Conservation (phyloP, 2,113 vertebrate species). For the Talpa occidentalis region DNA sequence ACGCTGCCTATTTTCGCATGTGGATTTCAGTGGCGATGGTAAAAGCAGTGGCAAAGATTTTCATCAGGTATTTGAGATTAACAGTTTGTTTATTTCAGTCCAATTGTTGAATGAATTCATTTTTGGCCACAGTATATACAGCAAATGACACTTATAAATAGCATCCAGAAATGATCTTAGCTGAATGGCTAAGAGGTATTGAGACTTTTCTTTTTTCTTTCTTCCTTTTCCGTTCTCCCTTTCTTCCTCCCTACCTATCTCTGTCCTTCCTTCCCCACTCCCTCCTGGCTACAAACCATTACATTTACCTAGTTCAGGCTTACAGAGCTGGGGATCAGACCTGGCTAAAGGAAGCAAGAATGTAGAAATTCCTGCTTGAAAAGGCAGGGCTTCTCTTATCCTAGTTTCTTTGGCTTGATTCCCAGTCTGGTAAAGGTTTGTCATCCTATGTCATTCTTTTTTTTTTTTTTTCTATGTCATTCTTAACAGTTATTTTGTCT, state of each 20-base stretch:
- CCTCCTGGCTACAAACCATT: background rate
- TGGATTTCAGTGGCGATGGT: slow-evolving; percentile 99
- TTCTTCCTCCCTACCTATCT: background rate
- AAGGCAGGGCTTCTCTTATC: background rate
- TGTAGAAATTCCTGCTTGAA: background rate
- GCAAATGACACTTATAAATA: background rate
- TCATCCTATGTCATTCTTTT: background rate
- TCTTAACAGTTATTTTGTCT: background rate
- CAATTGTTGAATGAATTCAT: background rate
- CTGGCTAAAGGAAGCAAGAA: background rate
- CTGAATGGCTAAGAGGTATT: background rate
- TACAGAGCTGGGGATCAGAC: background rate
- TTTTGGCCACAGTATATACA: slow-evolving; percentile 3
- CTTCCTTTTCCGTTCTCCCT: background rate
- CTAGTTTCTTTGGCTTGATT: slow-evolving; percentile 27
- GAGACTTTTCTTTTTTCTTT: background rate
- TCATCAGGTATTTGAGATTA: slow-evolving; percentile 93
- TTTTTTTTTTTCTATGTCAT: too few species aligned
- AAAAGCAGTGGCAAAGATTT: slow-evolving; percentile 99
- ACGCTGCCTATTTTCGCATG: slow-evolving; percentile 99
- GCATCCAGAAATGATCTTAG: slow-evolving; percentile 29
- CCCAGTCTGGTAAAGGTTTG: background rate
- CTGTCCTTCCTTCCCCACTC: too few species aligned
- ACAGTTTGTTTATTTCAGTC: background rate
- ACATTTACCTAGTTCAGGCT: background rate